Conservation (phyloP, 2,113 vertebrate species). For the Phylloscopus trochilus region DNA sequence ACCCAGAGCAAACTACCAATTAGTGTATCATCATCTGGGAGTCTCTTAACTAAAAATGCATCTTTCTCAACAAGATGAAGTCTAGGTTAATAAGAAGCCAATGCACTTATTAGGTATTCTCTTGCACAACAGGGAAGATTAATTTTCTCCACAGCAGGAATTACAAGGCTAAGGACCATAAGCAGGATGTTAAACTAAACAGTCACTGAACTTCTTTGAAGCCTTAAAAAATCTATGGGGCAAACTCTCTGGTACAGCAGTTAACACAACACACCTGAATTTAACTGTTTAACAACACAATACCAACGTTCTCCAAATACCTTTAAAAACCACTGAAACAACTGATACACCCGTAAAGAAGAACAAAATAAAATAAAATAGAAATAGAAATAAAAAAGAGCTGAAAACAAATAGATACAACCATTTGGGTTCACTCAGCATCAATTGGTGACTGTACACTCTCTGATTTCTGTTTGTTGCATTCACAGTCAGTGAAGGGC, state of each 20-base stretch:
- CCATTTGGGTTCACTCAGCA: neutral
- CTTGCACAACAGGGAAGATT: neutral
- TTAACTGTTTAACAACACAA: neutral
- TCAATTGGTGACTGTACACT: neutral
- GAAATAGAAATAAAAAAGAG: neutral
- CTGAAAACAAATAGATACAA: neutral
- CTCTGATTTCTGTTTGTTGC: neutral
- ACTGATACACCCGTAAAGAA: neutral
- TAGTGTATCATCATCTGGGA: neutral
- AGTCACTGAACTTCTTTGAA: neutral
- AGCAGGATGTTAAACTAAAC: neutral
- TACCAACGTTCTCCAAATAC: neutral
- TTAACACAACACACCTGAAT: neutral
- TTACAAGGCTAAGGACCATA: neutral
- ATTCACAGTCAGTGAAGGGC: neutral
- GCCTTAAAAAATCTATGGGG: neutral
- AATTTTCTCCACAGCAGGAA: slow-evolving; percentile 8
- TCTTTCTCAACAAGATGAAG: neutral
- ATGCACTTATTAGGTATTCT: neutral
- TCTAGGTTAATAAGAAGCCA: neutral
- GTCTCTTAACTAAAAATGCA: neutral
- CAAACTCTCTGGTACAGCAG: neutral
- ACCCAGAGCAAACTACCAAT: neutral
- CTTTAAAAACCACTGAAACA: neutral
- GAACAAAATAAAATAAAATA: neutral